Conservation (phyloP, 2,113 vertebrate species). For the Mola mola region DNA sequence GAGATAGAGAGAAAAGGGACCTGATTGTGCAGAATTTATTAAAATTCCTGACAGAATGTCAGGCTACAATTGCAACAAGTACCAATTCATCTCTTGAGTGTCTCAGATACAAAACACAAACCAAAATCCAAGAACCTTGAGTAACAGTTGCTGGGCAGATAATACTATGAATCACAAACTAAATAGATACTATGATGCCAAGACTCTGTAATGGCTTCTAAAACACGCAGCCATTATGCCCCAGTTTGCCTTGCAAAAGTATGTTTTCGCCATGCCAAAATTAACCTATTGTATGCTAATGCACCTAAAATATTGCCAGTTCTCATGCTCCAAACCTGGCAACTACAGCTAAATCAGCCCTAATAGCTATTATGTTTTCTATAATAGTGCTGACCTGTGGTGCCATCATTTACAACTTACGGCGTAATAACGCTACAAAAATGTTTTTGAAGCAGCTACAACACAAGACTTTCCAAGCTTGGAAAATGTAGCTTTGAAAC, state of each 20-base stretch:
- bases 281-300: slow-evolving; percentile 76
- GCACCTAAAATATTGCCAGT: slow-evolving; percentile 59
- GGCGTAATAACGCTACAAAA: slow-evolving; percentile 62
- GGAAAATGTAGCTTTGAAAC: slow-evolving; percentile 44
- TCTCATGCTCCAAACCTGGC: slow-evolving; percentile 56
- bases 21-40: slow-evolving; percentile 49
- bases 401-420: slow-evolving; percentile 65
- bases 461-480: slow-evolving; percentile 26
- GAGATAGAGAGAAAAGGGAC: slow-evolving; percentile 35
- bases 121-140: slow-evolving; percentile 18
- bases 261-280: slow-evolving; percentile 49
- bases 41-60: slow-evolving; percentile 51
- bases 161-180: slow-evolving; percentile 15
- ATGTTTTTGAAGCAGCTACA: slow-evolving; percentile 42
- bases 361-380: slow-evolving; percentile 64
- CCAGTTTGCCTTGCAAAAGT: slow-evolving; percentile 55
- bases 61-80: slow-evolving; percentile 24
- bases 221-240: slow-evolving; percentile 55
- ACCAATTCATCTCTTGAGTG: slow-evolving; percentile 15
- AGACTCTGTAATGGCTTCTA: slow-evolving; percentile 56
- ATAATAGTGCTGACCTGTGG: slow-evolving; percentile 59
- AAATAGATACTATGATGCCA: slow-evolving; percentile 38
- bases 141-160: slow-evolving; percentile 25
- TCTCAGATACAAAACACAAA: slow-evolving; percentile 20
- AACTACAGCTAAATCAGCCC: slow-evolving; percentile 54